Evolutionary conservation across 1,140 invertebrate species (phyloP).

Genomic region (Ruditapes philippinarum): DNA sequence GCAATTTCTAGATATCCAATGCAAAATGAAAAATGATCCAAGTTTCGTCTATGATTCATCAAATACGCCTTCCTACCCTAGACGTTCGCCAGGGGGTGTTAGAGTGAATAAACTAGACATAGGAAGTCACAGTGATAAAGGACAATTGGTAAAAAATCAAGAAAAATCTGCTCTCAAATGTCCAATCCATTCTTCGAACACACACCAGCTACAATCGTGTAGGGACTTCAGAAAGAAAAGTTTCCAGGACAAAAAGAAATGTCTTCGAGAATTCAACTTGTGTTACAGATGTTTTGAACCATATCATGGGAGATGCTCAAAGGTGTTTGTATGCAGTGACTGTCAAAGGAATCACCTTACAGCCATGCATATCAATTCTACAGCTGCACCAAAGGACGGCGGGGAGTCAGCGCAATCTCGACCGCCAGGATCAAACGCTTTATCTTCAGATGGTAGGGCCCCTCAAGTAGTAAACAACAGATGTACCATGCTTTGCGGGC

Average conservation of each 20-base stretch:
- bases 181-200: not conserved
- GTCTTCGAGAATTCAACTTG: not conserved
- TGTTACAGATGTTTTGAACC: not conserved
- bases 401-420: constrained; percentile 7
- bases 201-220: not conserved
- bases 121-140: not conserved
- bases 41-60: constrained; percentile 42
- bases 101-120: not conserved
- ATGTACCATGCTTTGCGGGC: constrained; percentile 38
- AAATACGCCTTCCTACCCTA: not conserved
- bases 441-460: not conserved
- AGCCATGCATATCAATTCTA: constrained; percentile 1
- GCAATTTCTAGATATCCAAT: constrained; percentile 29
- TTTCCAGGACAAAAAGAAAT: not conserved
- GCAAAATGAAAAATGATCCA: constrained; percentile 53
- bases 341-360: not conserved
- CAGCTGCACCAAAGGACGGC: not conserved
- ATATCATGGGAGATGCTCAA: not conserved
- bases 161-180: not conserved
- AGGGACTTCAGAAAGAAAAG: constrained; percentile 1
- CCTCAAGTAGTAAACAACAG: not conserved
- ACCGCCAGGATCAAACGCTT: not conserved
- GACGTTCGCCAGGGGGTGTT: not conserved
- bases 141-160: not conserved
- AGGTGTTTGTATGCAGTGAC: not conserved